Evolutionary conservation across 2,888 invertebrate species (phyloP), one percentile per base, ranked within the genome.

Genomic region (Apodemia zela): DNA sequence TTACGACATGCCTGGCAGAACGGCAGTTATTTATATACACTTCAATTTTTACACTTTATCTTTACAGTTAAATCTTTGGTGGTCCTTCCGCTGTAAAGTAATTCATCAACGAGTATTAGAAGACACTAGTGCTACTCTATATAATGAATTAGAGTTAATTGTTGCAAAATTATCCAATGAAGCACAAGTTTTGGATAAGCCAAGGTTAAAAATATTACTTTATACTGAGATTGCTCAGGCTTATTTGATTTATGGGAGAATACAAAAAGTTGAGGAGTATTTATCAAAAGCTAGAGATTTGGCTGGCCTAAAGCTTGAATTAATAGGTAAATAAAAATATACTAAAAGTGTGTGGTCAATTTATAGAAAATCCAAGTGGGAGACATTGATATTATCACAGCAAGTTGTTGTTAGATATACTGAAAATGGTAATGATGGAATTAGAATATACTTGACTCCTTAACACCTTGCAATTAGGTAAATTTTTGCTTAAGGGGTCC

Each of bases 91-190:
- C 72, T 89, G 94, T 63, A 91, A 96, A 71, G 93, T 94, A 59
- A 80, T 95, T 10, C 97, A 97, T 77, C 98, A 98, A 79, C 92
- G 93, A 71, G 84, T 95, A 42, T 79, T 98, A 15, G 96, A 97
- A 72, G 97, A 97, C 72, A 89, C 93, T 67, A 95, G 96, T 51
- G 94, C 94, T 3, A 85, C 92, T n/a, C 75, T 97, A 1, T 94
- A 94, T 65, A 87, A 93, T 15, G 91, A 93, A 65, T 82, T 94
- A 11, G 94, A 94, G 69, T 72, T 85, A 7, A 75, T 93, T 17
- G 87, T 93, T 47, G 84, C 85, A 0, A 85, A 87, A 67, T 71
- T 93, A 6, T 77, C 79, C 63, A 93, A 85, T 73, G 90, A 81
- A 71, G 82, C 79, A 72, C 82, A 79, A 66, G 73, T 66, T 76